Conservation (phyloP, 2,888 invertebrate species). For the Eristalis arbustorum region DNA sequence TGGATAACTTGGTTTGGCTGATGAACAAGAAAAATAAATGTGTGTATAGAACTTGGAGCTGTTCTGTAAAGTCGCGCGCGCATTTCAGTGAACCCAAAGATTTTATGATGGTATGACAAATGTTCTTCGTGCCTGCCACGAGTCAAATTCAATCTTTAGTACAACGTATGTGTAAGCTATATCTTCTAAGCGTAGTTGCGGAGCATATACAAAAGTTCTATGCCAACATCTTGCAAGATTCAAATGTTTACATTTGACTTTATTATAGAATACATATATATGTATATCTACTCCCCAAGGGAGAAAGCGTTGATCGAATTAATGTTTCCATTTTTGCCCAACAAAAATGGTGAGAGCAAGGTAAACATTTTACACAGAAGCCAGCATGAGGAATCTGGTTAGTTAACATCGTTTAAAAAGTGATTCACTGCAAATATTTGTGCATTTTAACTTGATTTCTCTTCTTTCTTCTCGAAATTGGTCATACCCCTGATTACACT, state of each 20-base stretch:
- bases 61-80: conserved; percentile 45
- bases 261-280: no score
- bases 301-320: not conserved
- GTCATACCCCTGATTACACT: not conserved
- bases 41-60: conserved; percentile 15
- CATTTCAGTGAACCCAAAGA: conserved; percentile 60
- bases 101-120: conserved; percentile 36
- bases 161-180: not conserved
- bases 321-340: not conserved
- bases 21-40: conserved; percentile 15
- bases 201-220: no score
- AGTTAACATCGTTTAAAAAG: conserved; percentile 1
- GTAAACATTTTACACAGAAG: conserved; percentile 7
- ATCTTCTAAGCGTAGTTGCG: no score
- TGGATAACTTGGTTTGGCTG: conserved; percentile 48
- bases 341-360: not conserved
- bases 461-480: not conserved
- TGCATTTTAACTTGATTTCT: not conserved
- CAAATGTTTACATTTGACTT: no score
- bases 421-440: conserved; percentile 22
- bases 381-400: conserved; percentile 22
- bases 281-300: not conserved
- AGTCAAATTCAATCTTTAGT: not conserved
- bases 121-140: not conserved
- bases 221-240: no score